Base-by-base conservation (phyloP, 92 coral and sea anemone genomes). In the Diadumene lineata region DNA sequence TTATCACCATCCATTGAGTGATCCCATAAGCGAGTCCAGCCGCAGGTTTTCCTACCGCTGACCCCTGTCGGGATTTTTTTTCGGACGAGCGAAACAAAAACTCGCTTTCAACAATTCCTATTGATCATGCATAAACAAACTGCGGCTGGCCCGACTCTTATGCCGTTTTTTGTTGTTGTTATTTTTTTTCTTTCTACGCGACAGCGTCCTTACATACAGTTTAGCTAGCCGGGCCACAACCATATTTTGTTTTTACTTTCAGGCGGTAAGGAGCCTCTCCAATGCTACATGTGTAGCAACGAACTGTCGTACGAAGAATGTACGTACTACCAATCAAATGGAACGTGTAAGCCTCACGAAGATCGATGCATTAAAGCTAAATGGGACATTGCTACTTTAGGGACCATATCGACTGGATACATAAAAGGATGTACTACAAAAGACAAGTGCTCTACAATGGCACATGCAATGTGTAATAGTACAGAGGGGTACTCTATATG, bases 341-440 rank as follows among this genome's bases (percentile, higher is more conserved):
- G 55, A 34, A 68, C 75, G 17, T 78, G 82, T 65, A n/a, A 26
- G 31, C 34, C 50, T 3, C 53, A 38, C 19, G 82, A 78, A 34
- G 82, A 78, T 44, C 74, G 69, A 34, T 78, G 82, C 17, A 78
- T 78, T 43, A 78, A 78, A 44, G 82, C 82, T 22, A 78, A 29
- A 34, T 78, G 82, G 82, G 82, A 78, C 75, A n/a, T 78, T 25
- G 82, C 64, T n/a, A 78, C 68, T 7, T 30, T 78, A 11, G 82
- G 82, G 19, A 21, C 75, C 0, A 69, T 78, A 56, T 17, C 82
- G 2, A 66, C 65, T 25, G 82, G 82, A 9, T 78, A 53, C 33
- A 46, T 78, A 34, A 78, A 78, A 69, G 82, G 82, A 4, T 78
- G 82, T 38, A 78, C 82, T 11, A 78, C 75, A 11, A 51, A 69